Evolutionary conservation across 2,797 vertebrate genomes (phyloP), one percentile per base, ranked within the genome.

Genomic region (Manis crassicaudata): DNA sequence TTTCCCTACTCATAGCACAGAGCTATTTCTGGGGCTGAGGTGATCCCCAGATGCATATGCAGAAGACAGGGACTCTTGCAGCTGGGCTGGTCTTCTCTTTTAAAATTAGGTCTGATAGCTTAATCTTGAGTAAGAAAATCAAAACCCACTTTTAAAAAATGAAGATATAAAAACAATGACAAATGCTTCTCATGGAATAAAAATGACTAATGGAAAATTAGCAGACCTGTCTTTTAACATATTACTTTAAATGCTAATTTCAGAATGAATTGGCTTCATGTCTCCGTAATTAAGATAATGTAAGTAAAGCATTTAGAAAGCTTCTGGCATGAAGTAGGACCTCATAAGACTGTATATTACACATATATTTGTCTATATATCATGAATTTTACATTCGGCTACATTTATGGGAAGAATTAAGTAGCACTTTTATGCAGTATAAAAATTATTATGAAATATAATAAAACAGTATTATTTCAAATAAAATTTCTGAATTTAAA

Each of bases 11-110:
- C 93, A 63, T 60, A 37, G 1, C 3, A 50, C 88, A 86, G 90
- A 96, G 84, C 75, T 86, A 2, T 73, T 97, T 97, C 56, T 63
- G 27, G 73, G 68, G 7, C 8, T 96, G 54, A 92, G 90, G 77
- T 25, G 77, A 91, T 96, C 94, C 56, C 92, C 94, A 80, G 81
- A 92, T 88, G 68, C 80, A 58, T 72, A 70, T 23, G 32, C 20
- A 32, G 94, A 56, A 56, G 58, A 96, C 40, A 80, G 73, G 76
- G 82, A 97, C 58, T 4, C 65, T 23, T 35, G 23, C 40, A 21
- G 20, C 21, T 56, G 20, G 1, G 58, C 60, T 77, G n/a, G 63
- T 96, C 6, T 82, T 96, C 92, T 37, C 27, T 72, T 94, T 50
- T 73, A 88, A 94, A 93, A 77, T 13, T 90, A 82, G 90, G 25